Conservation (phyloP, 2,113 vertebrate genomes). For the Dasypus novemcinctus region DNA sequence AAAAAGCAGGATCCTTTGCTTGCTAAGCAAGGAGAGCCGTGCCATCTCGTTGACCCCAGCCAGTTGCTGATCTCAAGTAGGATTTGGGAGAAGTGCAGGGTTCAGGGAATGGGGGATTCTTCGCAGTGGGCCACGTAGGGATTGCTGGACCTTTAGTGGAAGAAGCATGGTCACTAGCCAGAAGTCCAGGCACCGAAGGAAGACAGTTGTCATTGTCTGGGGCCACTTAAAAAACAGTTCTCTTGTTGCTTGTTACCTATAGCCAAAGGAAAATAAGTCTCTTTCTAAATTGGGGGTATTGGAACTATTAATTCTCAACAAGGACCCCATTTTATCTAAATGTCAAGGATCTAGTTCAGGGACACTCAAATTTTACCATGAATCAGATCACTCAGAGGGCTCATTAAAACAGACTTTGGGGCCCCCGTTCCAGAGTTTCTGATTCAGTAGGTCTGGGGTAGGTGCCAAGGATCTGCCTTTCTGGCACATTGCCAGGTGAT, state of each 20-base stretch:
- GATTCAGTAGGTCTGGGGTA: background rate
- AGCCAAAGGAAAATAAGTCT: background rate
- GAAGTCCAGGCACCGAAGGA: accelerated
- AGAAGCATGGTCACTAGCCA: background rate
- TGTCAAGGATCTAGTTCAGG: background rate
- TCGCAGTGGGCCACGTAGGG: background rate
- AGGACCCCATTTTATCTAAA: background rate
- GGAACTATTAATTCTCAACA: background rate
- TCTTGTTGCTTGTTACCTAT: background rate
- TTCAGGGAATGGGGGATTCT: background rate
- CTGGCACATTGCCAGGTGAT: background rate
- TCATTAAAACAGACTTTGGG: background rate
- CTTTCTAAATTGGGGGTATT: background rate
- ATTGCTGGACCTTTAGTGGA: background rate
- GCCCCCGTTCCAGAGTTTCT: background rate
- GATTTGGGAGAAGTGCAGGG: too few relatives aligned
- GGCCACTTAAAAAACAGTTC: background rate
- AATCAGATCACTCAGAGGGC: background rate
- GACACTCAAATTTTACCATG: background rate
- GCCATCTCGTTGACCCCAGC: background rate
- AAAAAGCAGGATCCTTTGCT: background rate
- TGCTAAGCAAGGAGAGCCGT: background rate
- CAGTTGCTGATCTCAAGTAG: background rate
- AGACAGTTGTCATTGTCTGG: accelerated
- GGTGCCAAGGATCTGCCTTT: background rate